phyloP scores from a whole-genome alignment of 2,888 invertebrate genomes.

The Lepidochrysops patricia region DNA sequence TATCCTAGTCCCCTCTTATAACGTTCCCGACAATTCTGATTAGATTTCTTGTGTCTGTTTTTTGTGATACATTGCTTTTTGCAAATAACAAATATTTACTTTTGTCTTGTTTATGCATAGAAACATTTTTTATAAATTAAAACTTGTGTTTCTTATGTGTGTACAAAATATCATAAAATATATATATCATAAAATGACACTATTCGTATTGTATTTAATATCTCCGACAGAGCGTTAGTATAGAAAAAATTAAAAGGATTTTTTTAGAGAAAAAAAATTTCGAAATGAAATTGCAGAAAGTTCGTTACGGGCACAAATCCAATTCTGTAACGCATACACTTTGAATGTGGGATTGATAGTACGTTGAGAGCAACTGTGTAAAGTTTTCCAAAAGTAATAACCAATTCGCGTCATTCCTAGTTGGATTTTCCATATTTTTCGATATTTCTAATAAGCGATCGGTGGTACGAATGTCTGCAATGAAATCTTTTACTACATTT shows the following conservation, averaged over 20 bases:
- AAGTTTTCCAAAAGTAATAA: background rate
- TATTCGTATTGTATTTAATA: no score
- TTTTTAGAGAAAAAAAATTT: background rate
- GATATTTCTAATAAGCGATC: background rate
- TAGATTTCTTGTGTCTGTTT: background rate
- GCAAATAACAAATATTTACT: no score
- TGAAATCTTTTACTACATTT: background rate
- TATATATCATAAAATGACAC: no score
- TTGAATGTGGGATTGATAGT: constrained; percentile 12
- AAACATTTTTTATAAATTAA: no score
- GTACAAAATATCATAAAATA: no score
- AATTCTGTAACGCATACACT: constrained; percentile 11
- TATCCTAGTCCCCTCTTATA: constrained; percentile 12
- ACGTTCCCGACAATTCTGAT: background rate
- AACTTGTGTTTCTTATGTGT: no score
- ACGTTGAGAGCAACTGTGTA: constrained; percentile 1
- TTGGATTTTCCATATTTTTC: background rate
- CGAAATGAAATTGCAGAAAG: constrained; percentile 6
- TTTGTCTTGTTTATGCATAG: no score
- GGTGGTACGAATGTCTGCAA: background rate
- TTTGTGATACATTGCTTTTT: no score
- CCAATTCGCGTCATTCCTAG: constrained; percentile 5
- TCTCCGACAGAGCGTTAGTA: background rate
- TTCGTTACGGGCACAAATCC: constrained; percentile 13
- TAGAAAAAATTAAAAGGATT: background rate